Base-by-base conservation (phyloP, 2,113 vertebrate species). In the Pipa parva region DNA sequence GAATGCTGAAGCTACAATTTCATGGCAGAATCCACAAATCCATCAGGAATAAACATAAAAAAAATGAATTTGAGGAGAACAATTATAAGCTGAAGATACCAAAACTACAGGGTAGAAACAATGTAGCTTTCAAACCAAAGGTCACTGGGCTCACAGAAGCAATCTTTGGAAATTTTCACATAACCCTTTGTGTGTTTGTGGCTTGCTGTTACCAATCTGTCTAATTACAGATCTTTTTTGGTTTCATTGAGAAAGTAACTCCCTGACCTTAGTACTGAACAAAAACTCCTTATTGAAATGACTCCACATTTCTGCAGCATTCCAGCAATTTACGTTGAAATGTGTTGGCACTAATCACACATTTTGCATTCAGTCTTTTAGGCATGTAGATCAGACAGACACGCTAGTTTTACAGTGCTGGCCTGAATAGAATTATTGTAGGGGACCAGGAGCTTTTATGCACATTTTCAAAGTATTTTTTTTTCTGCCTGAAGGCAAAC, bases 381-480 rank as follows among this genome's bases (percentile, higher is more conserved):
- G 65, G 66, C 63, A 73, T 69, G 48, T 25, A 50, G 73, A 77
- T 70, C 62, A 63, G 28, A 74, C 69, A 83, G 76, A 79, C 74
- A 79, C 82, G 64, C 72, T 72, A 81, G 83, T 81, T 79, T 82
- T 72, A 39, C 72, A 80, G 75, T 62, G 65, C 79, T 79, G 78
- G 75, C 72, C 64, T 80, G 78, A 91, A 85, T 86, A 74, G 80
- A 72, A 63, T 79, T 68, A 83, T 85, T 81, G 78, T 87, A 76
- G 42, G 39, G 68, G 73, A 82, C 79, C 64, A 18, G 64, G 71
- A 73, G 54, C 75, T 74, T 73, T 77, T 80, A 87, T 87, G 78
- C 52, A 77, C 66, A 39, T 20, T 63, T 66, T 66, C 69, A 84
- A 70, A 76, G 74, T 52, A 50, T 33, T 78, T 74, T 78, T 33